Evolutionary conservation across 2,888 invertebrate genomes (phyloP).

Genomic region (Philopedon plagiatum): DNA sequence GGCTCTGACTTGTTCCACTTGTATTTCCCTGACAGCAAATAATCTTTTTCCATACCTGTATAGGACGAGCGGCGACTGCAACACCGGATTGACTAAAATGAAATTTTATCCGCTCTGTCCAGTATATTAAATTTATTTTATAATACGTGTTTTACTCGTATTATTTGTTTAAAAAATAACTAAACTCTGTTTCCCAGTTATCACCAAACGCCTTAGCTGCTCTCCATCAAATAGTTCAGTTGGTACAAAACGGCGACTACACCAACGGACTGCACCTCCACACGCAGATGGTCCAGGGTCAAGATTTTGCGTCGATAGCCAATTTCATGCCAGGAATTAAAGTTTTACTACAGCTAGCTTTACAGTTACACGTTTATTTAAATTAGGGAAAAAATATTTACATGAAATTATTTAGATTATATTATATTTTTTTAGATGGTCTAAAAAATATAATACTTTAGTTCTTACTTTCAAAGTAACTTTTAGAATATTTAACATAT

Average conservation of each 20-base stretch:
- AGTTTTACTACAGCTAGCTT: conserved; percentile 86
- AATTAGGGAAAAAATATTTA: conserved; percentile 32
- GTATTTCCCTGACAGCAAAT: no score
- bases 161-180: no score
- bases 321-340: conserved; percentile 94
- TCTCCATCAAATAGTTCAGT: conserved; percentile 83
- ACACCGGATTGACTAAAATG: no score
- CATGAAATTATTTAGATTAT: background rate
- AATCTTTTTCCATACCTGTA: no score
- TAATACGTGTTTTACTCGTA: no score
- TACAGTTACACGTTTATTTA: conserved; percentile 79
- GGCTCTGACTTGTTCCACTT: no score
- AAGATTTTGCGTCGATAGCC: conserved; percentile 93
- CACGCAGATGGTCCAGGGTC: conserved; percentile 85
- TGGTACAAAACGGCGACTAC: conserved; percentile 80
- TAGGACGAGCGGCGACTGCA: no score
- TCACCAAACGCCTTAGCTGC: conserved; percentile 80
- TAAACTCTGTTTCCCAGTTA: conserved; percentile 81
- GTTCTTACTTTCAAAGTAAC: background rate
- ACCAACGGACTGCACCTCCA: conserved; percentile 78
- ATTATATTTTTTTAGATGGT: background rate
- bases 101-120: no score
- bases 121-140: no score
- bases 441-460: background rate
- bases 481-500: background rate